Conservation (phyloP, 2,888 invertebrate genomes). For the Eupithecia subumbrata region DNA sequence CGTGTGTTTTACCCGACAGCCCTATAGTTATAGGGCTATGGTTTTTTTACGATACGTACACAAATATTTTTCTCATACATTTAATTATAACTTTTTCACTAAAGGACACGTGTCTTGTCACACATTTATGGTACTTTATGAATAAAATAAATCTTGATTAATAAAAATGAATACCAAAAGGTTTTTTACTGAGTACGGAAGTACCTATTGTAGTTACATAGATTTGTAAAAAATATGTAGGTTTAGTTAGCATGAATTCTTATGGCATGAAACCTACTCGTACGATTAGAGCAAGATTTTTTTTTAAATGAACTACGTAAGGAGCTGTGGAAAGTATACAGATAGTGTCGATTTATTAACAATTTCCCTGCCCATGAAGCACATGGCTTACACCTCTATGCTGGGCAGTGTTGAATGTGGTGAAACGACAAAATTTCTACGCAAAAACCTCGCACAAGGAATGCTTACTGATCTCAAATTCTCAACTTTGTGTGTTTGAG, state of each 20-base stretch:
- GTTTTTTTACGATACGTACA: slow-evolving; percentile 60
- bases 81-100: slow-evolving; percentile 12
- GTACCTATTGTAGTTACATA: not conserved
- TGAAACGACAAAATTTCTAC: not conserved
- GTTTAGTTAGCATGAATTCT: not conserved
- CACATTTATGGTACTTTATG: slow-evolving; percentile 3
- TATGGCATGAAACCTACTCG: not conserved
- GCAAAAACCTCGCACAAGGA: not conserved
- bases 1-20: slow-evolving; percentile 48
- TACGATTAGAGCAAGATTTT: not conserved
- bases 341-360: not conserved
- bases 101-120: slow-evolving; percentile 15
- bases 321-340: not conserved
- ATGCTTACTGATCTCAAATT: slow-evolving; percentile 9
- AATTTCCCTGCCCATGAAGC: not conserved
- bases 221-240: not conserved
- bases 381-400: not conserved
- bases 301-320: not conserved
- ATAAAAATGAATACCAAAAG: not conserved
- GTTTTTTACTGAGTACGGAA: not conserved
- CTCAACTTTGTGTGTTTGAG: slow-evolving; percentile 35
- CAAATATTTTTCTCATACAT: slow-evolving; percentile 36
- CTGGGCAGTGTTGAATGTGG: not conserved
- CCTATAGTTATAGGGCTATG: not conserved
- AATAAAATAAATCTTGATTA: not conserved